Evolutionary conservation across 1,140 invertebrate species (phyloP), one percentile per base, ranked within the genome.

Genomic region (Drosophila sproati): DNA sequence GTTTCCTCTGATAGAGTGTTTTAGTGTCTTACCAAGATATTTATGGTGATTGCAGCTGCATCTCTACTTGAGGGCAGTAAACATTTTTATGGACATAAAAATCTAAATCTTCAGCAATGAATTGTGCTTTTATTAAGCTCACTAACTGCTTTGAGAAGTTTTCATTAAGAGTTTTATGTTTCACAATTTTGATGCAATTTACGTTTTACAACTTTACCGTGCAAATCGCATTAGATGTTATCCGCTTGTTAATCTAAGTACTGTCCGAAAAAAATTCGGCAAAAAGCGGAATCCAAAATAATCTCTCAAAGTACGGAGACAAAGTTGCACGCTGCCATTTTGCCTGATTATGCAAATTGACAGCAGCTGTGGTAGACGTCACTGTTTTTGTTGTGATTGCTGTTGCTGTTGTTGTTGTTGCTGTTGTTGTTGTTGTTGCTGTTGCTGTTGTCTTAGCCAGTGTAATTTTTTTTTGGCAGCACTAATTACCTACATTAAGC

Each of bases 401-500:
- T 54, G 39, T 3, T 41, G 12, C 12, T 20, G 32, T 12, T 37
- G 31, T 6, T 43, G 48, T 52, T 54, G 32, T 12, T 37, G 31
- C 6, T 43, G 48, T 52, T 54, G 28, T n/a, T 37, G 62, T 41
- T 73, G 60, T 39, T 55, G 41, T 37, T 47, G 60, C 43, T 60
- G 60, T 37, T 66, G 60, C 12, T 28, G 31, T 35, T 35, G 47
- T 61, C 63, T 66, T 69, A 55, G 66, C 37, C 76, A 64, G 48
- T 67, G 59, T 79, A 20, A 20, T 68, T 69, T 82, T 77, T 77
- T 79, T 57, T 64, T 71, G 67, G 35, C 57, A 70, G 55, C 80
- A 73, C 80, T 87, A 87, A 87, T 87, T 87, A 87, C 83, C 85
- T 74, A 82, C 83, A 83, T 87, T 88, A 87, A 66, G 67, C 67